Conservation (phyloP, 2,888 invertebrate species). For the Drosophila paramelanica region DNA sequence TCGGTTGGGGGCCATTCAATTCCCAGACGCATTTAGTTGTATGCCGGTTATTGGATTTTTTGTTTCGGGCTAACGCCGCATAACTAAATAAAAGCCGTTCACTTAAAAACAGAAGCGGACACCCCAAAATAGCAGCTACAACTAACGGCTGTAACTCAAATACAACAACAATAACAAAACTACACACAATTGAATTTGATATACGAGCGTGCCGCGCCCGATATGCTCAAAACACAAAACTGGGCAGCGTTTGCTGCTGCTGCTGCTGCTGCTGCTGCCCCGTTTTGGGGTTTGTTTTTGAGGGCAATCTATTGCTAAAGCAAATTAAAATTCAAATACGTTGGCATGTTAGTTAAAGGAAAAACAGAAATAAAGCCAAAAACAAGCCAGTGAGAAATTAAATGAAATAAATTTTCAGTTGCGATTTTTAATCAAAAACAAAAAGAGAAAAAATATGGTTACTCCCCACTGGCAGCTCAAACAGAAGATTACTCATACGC, state of each 20-base stretch:
- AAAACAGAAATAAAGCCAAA: slow-evolving; percentile 24
- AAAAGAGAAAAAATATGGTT: slow-evolving; percentile 19
- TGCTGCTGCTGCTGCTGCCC: background rate
- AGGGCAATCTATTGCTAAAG: slow-evolving; percentile 49
- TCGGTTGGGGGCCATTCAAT: slow-evolving; percentile 21
- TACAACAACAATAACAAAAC: slow-evolving; percentile 26
- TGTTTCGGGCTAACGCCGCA: slow-evolving; percentile 56
- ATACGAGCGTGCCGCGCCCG: slow-evolving; percentile 51
- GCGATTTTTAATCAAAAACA: slow-evolving; percentile 69
- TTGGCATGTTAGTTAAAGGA: slow-evolving; percentile 45
- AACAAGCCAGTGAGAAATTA: slow-evolving; percentile 53
- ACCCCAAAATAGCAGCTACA: slow-evolving; percentile 36
- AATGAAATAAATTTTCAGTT: slow-evolving; percentile 67
- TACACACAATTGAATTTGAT: slow-evolving; percentile 64
- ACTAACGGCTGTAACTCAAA: slow-evolving; percentile 52
- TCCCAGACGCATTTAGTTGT: slow-evolving; percentile 59
- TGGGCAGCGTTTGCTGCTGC: slow-evolving; percentile 2
- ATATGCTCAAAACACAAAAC: slow-evolving; percentile 45
- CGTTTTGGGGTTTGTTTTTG: slow-evolving; percentile 30
- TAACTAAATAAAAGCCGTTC: slow-evolving; percentile 69
- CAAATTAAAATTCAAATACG: slow-evolving; percentile 74
- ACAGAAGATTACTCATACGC: slow-evolving; percentile 67
- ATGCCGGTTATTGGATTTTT: slow-evolving; percentile 58
- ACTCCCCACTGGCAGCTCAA: slow-evolving; percentile 18
- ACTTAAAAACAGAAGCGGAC: slow-evolving; percentile 45